Evolutionary conservation across 2,888 invertebrate species (phyloP), one percentile per base, ranked within the genome.

Genomic region (Pandemis heparana): DNA sequence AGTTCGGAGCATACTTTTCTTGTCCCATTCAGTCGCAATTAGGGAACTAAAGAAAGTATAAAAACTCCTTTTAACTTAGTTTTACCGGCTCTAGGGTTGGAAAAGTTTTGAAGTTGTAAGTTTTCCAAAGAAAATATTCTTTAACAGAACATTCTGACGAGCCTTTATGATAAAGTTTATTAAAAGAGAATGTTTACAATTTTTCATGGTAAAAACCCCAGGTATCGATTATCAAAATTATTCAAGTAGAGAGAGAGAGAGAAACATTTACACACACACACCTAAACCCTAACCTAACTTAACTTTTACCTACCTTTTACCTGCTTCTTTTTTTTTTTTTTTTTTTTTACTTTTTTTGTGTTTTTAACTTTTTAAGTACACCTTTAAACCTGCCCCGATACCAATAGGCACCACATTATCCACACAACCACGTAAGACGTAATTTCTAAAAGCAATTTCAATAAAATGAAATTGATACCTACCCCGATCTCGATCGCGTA

Each of bases 41-140:
- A 38, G 38, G 16, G 32, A 51, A 59, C 46, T 67, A 46, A 32
- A 16, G 39, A 59, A 59, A 56, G 23, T 63, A 10, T 43, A n/a
- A 41, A 51, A 71, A 67, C 53, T 70, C 59, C 14, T n/a, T 14
- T 32, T 41, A 60, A 73, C 51, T 41, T 53, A 56, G 41, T 61
- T 74, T 69, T n/a, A 41, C 18, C 32, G 41, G 51, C 59, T 41
- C 9, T 59, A 32, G 23, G 53, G 32, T 43, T 43, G 32, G 43
- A 38, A 16, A 46, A 74, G 70, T 60, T 74, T 23, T 14, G 14
- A 32, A 70, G 64, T 64, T 69, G 48, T 12, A 64, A 64, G 39
- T 69, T 70, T 53, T 70, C 16, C 16, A 66, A 51, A 53, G 18
- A 32, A 56, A 64, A 72, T 46, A 23, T 61, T 68, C 43, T 23